Conservation (phyloP, 2,113 vertebrate species). For the Pyxicephalus adspersus region DNA sequence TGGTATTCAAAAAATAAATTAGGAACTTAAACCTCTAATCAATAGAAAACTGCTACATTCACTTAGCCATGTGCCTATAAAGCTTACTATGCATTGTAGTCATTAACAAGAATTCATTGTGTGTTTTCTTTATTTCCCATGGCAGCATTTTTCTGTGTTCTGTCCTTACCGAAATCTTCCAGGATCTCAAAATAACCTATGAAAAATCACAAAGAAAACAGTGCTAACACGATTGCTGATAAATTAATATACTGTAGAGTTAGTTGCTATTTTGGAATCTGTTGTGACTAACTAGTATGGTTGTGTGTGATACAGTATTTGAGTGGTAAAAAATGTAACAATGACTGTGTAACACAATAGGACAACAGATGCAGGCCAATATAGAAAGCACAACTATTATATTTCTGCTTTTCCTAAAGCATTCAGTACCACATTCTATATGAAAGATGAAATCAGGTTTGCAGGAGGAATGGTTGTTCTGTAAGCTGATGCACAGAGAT, state of each 20-base stretch:
- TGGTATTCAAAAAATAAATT: too few relatives aligned
- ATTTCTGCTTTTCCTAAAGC: too few relatives aligned
- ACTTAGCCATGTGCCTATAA: not conserved
- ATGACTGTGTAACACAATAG: too few relatives aligned
- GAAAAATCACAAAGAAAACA: not conserved
- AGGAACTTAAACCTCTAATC: too few relatives aligned
- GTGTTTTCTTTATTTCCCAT: slow-evolving; percentile 55
- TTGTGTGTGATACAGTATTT: not conserved
- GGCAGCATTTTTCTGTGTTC: slow-evolving; percentile 56
- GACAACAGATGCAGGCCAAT: too few relatives aligned
- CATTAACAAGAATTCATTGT: slow-evolving; percentile 49
- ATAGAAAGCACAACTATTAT: too few relatives aligned
- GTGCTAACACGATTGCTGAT: not conserved
- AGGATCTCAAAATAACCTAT: slow-evolving; percentile 56
- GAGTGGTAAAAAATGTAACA: not conserved
- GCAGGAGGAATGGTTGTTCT: not conserved
- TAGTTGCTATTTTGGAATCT: not conserved
- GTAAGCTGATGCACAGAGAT: too few relatives aligned
- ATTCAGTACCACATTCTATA: too few relatives aligned
- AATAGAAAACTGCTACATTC: too few relatives aligned
- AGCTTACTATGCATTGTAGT: slow-evolving; percentile 55
- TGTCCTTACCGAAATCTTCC: slow-evolving; percentile 55
- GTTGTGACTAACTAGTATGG: not conserved
- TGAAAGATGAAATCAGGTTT: not conserved
- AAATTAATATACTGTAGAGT: not conserved